Percentiles rank a stretch among this genome's conserved stretches.
Conservation (phyloP, 2,113 vertebrate genomes). For the Cervus canadensis region DNA sequence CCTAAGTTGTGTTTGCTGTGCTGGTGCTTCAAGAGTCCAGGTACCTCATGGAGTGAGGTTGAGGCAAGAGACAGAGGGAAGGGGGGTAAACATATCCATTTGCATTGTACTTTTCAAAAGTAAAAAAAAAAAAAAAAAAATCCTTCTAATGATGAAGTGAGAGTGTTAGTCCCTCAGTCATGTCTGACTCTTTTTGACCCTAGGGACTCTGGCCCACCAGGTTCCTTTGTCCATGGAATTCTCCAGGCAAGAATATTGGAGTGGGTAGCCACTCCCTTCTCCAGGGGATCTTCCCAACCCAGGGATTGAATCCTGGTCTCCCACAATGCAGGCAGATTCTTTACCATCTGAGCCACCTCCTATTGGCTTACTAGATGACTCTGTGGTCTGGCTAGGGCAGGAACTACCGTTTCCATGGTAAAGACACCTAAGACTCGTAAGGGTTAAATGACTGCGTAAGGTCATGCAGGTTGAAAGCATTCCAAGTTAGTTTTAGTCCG, state of each 20-base stretch:
- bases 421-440: neutral
- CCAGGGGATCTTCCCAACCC: neutral
- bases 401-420: neutral
- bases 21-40: neutral
- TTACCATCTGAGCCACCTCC: neutral
- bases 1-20: neutral
- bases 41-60: neutral
- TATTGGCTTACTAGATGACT: neutral
- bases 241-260: neutral
- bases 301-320: neutral
- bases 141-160: neutral
- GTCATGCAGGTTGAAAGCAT: slow-evolving; percentile 6
- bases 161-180: fast-evolving
- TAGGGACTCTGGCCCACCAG: neutral
- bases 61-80: neutral
- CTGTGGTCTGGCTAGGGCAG: neutral
- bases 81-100: neutral
- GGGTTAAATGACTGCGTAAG: neutral
- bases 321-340: neutral
- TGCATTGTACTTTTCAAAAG: neutral
- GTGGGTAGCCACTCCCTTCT: neutral
- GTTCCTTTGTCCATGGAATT: neutral
- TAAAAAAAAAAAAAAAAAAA: neutral
- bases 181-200: neutral
- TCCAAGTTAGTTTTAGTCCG: neutral